Evolutionary conservation across 2,113 vertebrate genomes (phyloP).

Genomic region (human): DNA sequence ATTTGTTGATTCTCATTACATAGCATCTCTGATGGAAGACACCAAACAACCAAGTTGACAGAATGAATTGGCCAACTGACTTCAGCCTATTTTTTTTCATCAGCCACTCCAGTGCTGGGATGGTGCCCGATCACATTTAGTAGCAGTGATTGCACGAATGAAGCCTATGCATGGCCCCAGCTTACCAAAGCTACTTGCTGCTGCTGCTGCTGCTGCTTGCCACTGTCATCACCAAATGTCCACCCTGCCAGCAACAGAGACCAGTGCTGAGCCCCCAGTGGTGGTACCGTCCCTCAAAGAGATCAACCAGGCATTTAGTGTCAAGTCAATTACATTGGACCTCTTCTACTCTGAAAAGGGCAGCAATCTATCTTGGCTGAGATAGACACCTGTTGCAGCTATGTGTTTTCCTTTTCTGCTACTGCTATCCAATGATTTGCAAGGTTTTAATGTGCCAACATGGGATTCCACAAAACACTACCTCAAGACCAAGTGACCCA

Average conservation of each 20-base stretch:
- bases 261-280: background rate
- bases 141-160: background rate
- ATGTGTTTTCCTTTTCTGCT: background rate
- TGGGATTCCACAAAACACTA: background rate
- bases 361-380: background rate
- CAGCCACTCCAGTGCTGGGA: background rate
- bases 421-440: background rate
- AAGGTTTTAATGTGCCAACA: background rate
- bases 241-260: background rate
- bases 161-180: background rate
- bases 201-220: background rate
- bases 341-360: background rate
- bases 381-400: background rate
- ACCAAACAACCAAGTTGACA: background rate
- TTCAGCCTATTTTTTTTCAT: background rate
- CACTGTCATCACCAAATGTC: background rate
- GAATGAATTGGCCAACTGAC: background rate
- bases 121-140: background rate
- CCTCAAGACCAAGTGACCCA: background rate
- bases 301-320: background rate
- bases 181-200: background rate
- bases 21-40: background rate
- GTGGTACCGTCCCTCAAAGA: background rate
- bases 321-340: background rate
- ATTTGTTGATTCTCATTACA: background rate